Base-by-base conservation (phyloP, 2,797 vertebrate species). In the Microctenopoma steveboyesi region DNA sequence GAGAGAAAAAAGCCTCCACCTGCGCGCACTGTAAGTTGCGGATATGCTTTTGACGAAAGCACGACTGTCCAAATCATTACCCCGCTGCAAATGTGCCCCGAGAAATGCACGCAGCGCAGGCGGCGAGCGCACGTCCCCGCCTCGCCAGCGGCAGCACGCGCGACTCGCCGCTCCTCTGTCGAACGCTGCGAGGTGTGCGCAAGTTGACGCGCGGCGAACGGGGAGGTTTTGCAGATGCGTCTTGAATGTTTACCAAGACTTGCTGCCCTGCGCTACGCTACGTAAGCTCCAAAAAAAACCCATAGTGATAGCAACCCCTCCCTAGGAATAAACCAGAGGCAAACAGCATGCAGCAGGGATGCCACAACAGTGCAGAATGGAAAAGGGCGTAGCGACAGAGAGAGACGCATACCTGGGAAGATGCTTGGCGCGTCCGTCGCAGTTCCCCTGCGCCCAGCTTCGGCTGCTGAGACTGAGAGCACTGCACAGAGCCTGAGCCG, bases 361-460 rank as follows among this genome's bases (percentile, higher is more conserved):
- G 72, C 60, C 56, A 54, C 18, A 76, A 48, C 72, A 55, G 39
- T 56, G 64, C 70, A 67, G 55, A 48, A 52, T 8, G 0, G 50
- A 43, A 81, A 72, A 80, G 88, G 87, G 82, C 86, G 86, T 81
- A 82, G 72, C 59, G 57, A 11, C 66, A 55, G 73, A 78, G 77
- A 78, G 77, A 81, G 74, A 69, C 75, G 79, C 92, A 75, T 94
- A 94, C 94, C 93, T 94, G 92, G 86, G 83, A 88, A 88, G 92
- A 92, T 87, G 92, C 89, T 92, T 84, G 89, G 89, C 89, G 91
- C 91, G 88, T 92, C 91, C 88, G 92, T 87, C 89, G 92, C 92
- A 85, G 91, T 93, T 18, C 88, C 91, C 91, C 88, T 89, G 90
- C 89, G 91, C 92, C 86, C 92, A 88, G 92, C 92, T 88, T 81